Evolutionary conservation across 2,797 vertebrate species (phyloP).

Genomic region (Chelon labrosus): DNA sequence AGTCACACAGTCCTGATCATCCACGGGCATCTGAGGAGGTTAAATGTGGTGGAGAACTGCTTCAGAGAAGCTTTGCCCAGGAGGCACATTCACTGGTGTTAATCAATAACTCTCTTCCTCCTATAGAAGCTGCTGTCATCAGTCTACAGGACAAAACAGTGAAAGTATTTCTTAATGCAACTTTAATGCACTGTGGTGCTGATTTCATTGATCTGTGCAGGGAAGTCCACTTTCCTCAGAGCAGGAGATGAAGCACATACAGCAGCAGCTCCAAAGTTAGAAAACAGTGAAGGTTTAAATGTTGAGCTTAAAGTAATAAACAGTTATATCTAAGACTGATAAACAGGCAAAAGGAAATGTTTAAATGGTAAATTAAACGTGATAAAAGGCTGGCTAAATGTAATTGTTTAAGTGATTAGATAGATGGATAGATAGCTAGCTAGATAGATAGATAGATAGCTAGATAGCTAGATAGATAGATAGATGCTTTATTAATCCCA

Average conservation of each 20-base stretch:
- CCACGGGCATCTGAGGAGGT: no score
- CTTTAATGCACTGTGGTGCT: slow-evolving; percentile 48
- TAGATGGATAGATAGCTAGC: no score
- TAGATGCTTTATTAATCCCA: no score
- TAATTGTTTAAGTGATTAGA: no score
- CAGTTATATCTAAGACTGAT: background rate
- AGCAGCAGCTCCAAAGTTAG: slow-evolving; percentile 7
- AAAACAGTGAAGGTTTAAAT: no score
- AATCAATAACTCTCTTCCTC: slow-evolving; percentile 36
- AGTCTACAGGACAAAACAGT: slow-evolving; percentile 7
- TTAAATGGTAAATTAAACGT: no score
- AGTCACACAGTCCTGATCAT: background rate
- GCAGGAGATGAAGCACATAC: slow-evolving; percentile 24
- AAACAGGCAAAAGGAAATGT: no score
- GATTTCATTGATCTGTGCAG: slow-evolving; percentile 48
- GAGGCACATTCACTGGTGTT: background rate
- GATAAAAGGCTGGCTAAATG: no score
- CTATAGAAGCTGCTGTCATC: slow-evolving; percentile 23
- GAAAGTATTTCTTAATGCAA: slow-evolving; percentile 49
- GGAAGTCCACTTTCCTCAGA: slow-evolving; percentile 37
- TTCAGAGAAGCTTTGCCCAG: no score
- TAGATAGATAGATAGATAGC: no score
- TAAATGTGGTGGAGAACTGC: no score
- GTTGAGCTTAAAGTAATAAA: background rate
- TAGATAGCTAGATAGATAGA: no score